Evolutionary conservation across 2,797 vertebrate species (phyloP).

Genomic region (Hyperoplus lanceolatus): DNA sequence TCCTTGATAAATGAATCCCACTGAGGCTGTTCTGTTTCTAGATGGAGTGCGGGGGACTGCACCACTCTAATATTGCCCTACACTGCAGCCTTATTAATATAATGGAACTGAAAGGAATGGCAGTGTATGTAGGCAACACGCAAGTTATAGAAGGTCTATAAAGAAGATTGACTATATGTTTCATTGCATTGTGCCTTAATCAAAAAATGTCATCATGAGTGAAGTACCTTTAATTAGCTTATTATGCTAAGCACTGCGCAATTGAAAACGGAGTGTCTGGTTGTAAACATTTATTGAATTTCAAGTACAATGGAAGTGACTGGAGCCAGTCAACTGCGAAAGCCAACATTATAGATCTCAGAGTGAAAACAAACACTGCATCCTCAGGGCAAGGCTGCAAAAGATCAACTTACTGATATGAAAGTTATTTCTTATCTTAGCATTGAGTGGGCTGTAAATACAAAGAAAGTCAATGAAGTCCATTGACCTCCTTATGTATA

Average conservation of each 20-base stretch:
- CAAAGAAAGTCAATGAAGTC: too few relatives aligned
- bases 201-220: conserved; percentile 10
- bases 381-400: too few relatives aligned
- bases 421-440: conserved; percentile 11
- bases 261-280: conserved; percentile 34
- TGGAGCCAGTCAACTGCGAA: too few relatives aligned
- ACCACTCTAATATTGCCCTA: background rate
- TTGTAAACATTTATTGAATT: too few relatives aligned
- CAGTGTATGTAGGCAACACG: conserved; percentile 31
- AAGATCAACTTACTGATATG: too few relatives aligned
- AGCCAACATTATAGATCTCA: too few relatives aligned
- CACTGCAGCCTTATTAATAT: conserved; percentile 33
- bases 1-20: conserved; percentile 36
- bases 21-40: conserved; percentile 4
- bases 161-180: conserved; percentile 47
- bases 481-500: too few relatives aligned
- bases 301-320: too few relatives aligned
- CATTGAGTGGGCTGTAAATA: conserved; percentile 6
- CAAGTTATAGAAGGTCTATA: conserved; percentile 42
- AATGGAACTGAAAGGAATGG: conserved; percentile 30
- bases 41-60: background rate
- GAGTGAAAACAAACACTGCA: too few relatives aligned
- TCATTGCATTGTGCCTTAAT: too few relatives aligned
- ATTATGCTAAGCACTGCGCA: conserved; percentile 46
- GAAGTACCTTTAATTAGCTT: conserved; percentile 47